Evolutionary conservation across 2,797 vertebrate genomes (phyloP).

Genomic region (Siniperca scherzeri): DNA sequence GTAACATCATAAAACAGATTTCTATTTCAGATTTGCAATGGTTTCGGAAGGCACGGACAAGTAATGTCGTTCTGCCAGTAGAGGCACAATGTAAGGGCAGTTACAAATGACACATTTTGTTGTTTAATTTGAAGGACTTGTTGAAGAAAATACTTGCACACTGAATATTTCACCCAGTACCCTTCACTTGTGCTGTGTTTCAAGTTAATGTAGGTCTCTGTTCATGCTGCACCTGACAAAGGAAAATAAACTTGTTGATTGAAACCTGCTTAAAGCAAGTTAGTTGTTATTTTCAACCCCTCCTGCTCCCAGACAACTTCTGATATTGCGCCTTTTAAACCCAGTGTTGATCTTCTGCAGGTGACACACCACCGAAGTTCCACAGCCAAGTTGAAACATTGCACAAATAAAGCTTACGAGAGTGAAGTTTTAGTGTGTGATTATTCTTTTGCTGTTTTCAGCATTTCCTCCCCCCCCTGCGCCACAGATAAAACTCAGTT

Average conservation of each 20-base stretch:
- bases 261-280: constrained; percentile 11
- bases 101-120: neutral
- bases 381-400: constrained; percentile 17
- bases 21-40: neutral
- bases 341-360: constrained; percentile 23
- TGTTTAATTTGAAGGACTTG: neutral
- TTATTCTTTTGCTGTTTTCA: constrained; percentile 45
- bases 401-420: constrained; percentile 36
- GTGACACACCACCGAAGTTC: constrained; percentile 26
- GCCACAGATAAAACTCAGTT: constrained; percentile 40
- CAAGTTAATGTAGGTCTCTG: neutral
- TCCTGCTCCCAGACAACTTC: constrained; percentile 14
- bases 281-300: constrained; percentile 10
- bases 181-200: neutral
- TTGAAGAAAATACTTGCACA: too few relatives aligned
- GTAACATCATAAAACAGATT: neutral
- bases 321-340: constrained; percentile 25
- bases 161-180: neutral
- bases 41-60: neutral
- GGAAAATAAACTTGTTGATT: neutral
- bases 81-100: too few relatives aligned
- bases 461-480: neutral
- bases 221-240: neutral
- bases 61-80: too few relatives aligned
- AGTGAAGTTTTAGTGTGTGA: constrained; percentile 29